Evolutionary conservation across 2,888 invertebrate species (phyloP).

Genomic region (Ornithoptera alexandrae): DNA sequence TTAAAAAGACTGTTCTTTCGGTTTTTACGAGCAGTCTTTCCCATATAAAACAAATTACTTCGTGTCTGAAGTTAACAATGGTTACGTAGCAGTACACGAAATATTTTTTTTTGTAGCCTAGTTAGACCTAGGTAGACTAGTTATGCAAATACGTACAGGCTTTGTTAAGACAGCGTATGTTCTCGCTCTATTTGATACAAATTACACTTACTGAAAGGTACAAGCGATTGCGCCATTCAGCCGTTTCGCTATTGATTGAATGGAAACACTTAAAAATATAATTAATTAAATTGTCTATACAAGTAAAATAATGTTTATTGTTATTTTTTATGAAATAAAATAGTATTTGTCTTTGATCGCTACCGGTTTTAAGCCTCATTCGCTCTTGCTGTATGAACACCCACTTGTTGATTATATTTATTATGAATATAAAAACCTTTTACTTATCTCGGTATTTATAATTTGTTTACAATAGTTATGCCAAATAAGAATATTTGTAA

Average conservation of each 20-base stretch:
- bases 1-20: background rate
- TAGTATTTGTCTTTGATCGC: too few species aligned
- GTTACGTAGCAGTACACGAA: background rate
- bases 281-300: background rate
- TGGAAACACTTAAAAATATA: background rate
- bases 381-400: too few species aligned
- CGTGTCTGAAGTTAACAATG: background rate
- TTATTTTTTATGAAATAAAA: too few species aligned
- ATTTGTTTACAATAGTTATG: too few species aligned
- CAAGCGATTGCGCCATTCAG: conserved; percentile 36
- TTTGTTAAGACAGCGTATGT: conserved; percentile 44
- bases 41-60: background rate
- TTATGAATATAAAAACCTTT: too few species aligned
- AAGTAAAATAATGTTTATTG: background rate
- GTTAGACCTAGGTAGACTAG: conserved; percentile 18
- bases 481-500: too few species aligned
- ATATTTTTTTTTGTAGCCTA: background rate
- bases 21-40: background rate
- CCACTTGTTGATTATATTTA: too few species aligned
- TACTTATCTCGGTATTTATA: too few species aligned
- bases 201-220: conserved; percentile 47
- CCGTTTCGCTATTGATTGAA: conserved; percentile 11
- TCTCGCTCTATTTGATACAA: conserved; percentile 60
- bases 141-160: conserved; percentile 47
- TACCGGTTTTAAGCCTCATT: too few species aligned